Conservation (phyloP, 2,113 vertebrate genomes). For the Ammospiza nelsoni region DNA sequence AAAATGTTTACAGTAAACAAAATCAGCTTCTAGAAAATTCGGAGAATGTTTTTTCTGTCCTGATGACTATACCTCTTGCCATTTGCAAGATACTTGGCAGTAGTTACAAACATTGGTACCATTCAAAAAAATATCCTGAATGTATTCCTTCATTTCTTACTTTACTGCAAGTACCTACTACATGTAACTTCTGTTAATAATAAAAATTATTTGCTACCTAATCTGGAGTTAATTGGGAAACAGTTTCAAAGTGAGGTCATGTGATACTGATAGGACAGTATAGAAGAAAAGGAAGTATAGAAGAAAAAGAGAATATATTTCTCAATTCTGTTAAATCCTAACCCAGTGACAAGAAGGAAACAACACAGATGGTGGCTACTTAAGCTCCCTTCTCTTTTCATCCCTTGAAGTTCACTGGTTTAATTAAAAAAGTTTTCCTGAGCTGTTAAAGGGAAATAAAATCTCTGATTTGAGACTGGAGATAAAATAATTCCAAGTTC, state of each 20-base stretch:
- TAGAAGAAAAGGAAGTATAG: background rate
- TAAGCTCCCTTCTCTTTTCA: background rate
- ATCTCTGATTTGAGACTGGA: background rate
- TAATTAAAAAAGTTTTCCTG: background rate
- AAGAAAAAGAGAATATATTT: background rate
- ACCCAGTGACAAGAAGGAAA: background rate
- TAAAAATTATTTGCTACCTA: background rate
- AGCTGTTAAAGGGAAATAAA: background rate
- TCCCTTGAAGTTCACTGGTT: background rate
- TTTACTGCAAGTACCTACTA: background rate
- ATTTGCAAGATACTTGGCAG: background rate
- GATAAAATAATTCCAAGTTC: background rate
- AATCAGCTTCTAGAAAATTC: background rate
- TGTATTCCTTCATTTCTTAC: background rate
- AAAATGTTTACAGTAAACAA: background rate
- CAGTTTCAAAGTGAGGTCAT: background rate
- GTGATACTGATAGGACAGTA: background rate
- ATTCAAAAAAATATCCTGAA: background rate
- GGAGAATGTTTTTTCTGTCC: background rate
- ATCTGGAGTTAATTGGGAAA: background rate
- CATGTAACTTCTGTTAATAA: background rate
- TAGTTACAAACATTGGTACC: background rate
- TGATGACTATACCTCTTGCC: background rate
- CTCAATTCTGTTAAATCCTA: background rate
- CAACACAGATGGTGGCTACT: background rate